Evolutionary conservation across 2,888 invertebrate species (phyloP).

Genomic region (Drosophila mayaguana): DNA sequence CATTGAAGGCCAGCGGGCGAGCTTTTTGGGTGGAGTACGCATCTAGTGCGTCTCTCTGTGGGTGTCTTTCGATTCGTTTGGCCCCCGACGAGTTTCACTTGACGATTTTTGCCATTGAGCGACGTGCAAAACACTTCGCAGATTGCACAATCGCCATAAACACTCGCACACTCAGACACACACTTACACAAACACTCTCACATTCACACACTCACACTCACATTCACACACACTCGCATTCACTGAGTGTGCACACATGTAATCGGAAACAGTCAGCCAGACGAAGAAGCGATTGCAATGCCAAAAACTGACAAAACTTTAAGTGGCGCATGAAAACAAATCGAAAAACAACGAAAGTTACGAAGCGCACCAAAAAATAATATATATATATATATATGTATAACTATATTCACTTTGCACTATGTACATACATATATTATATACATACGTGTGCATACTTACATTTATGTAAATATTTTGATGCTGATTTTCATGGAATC

Average conservation of each 20-base stretch:
- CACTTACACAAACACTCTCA: neutral
- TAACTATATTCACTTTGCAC: too few relatives aligned
- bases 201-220: neutral
- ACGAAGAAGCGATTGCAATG: conserved; percentile 49
- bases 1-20: conserved; percentile 28
- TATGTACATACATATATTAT: too few relatives aligned
- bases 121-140: conserved; percentile 42
- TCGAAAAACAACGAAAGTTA: conserved; percentile 28
- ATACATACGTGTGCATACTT: too few relatives aligned
- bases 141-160: conserved; percentile 52
- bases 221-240: neutral
- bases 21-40: conserved; percentile 11
- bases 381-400: too few relatives aligned
- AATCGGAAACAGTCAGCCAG: conserved; percentile 47
- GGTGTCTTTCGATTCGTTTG: conserved; percentile 44
- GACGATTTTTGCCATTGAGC: conserved; percentile 54
- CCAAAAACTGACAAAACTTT: conserved; percentile 37
- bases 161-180: conserved; percentile 14
- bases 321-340: conserved; percentile 28
- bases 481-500: too few relatives aligned
- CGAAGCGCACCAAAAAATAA: too few relatives aligned
- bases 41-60: conserved; percentile 13
- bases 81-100: conserved; percentile 50
- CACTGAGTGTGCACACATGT: conserved; percentile 24
- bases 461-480: too few relatives aligned